Conservation (phyloP, 1,140 invertebrate genomes). For the Apis cerana region DNA sequence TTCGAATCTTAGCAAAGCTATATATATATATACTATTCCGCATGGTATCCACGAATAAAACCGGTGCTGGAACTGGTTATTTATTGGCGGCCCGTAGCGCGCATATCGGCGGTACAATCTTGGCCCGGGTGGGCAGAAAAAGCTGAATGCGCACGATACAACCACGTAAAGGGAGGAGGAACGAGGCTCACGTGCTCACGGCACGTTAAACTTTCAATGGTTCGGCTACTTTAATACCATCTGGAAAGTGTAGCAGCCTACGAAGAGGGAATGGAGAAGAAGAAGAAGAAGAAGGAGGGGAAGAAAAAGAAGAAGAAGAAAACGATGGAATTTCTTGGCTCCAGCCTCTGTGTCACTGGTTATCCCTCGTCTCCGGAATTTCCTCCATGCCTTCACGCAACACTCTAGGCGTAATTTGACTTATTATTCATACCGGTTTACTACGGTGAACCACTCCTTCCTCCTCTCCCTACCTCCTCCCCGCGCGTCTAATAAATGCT, state of each 20-base stretch:
- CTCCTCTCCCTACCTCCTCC: too few species aligned
- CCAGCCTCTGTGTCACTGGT: conserved; percentile 41
- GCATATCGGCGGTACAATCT: conserved; percentile 65
- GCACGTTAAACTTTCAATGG: conserved; percentile 70
- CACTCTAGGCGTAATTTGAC: conserved; percentile 24
- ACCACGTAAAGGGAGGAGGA: conserved; percentile 20
- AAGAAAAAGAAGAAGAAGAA: not conserved
- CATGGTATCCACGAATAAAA: conserved; percentile 10
- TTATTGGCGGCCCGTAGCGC: conserved; percentile 59
- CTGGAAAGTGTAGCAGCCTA: conserved; percentile 51
- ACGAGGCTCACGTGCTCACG: conserved; percentile 61
- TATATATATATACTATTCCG: not conserved
- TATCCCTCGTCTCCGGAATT: conserved; percentile 40
- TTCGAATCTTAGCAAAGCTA: too few species aligned
- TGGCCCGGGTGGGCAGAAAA: conserved; percentile 48
- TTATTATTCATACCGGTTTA: conserved; percentile 34
- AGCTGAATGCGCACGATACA: conserved; percentile 65
- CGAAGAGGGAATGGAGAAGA: not conserved
- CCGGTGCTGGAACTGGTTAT: conserved; percentile 48
- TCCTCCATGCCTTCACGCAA: not conserved
- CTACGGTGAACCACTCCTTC: not conserved
- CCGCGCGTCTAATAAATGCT: conserved; percentile 25
- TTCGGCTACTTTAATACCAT: conserved; percentile 64
- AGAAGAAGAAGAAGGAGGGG: not conserved
- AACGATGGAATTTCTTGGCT: conserved; percentile 38